Conservation (phyloP, 2,113 vertebrate genomes). For the Passerina amoena region DNA sequence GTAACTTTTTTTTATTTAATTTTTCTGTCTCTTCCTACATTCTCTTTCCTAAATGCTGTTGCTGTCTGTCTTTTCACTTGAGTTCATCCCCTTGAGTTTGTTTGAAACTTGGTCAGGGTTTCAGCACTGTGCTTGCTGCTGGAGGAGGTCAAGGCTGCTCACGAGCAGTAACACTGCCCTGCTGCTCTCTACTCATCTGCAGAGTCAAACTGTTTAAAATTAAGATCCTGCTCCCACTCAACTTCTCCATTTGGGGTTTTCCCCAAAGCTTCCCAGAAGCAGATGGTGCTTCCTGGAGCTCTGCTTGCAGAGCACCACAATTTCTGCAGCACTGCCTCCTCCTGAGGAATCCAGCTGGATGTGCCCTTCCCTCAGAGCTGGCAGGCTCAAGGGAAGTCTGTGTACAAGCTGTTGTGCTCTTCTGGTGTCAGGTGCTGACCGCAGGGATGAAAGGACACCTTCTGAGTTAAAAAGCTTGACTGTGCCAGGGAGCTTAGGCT, state of each 20-base stretch:
- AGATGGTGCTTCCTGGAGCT: conserved; percentile 7
- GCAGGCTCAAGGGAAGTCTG: neutral
- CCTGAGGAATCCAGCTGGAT: accelerated
- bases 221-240: conserved; percentile 48
- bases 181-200: conserved; percentile 13
- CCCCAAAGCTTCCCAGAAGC: conserved; percentile 59
- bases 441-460: neutral
- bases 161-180: accelerated
- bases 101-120: neutral
- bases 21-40: neutral
- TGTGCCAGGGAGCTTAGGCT: neutral
- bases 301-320: neutral
- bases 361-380: neutral
- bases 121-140: neutral
- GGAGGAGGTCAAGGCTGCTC: neutral
- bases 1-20: neutral
- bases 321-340: neutral
- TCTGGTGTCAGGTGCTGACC: neutral
- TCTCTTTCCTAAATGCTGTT: neutral
- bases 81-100: neutral
- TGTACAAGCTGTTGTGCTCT: neutral
- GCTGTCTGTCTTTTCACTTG: neutral
- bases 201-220: conserved; percentile 28
- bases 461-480: neutral
- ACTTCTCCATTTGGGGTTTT: conserved; percentile 53